Evolutionary conservation across 2,888 invertebrate species (phyloP).

Genomic region (Pyrgus malvae): DNA sequence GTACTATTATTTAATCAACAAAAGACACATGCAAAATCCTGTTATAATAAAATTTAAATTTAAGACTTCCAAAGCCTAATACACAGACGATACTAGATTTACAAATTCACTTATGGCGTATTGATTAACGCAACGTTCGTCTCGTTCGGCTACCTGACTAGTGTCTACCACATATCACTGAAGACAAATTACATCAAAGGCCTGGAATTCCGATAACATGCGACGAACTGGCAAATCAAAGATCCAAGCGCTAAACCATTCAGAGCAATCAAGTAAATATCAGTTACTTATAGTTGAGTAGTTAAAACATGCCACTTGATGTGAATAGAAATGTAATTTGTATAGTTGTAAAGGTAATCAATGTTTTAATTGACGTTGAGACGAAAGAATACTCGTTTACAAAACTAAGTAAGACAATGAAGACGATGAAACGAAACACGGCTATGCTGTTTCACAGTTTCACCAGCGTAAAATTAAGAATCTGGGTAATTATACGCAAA

Average conservation of each 20-base stretch:
- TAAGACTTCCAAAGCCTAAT: neutral
- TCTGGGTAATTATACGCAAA: slow-evolving; percentile 59
- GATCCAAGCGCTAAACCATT: neutral
- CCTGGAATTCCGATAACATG: neutral
- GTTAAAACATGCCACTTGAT: too few relatives aligned
- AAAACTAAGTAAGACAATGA: slow-evolving; percentile 8
- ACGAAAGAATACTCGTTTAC: neutral
- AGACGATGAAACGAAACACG: slow-evolving; percentile 10
- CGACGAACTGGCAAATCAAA: neutral
- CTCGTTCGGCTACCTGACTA: neutral
- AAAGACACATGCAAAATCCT: too few relatives aligned
- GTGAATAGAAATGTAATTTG: neutral
- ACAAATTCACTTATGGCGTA: slow-evolving; percentile 4
- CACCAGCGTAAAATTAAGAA: slow-evolving; percentile 40
- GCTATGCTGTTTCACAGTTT: slow-evolving; percentile 7
- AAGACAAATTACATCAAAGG: neutral
- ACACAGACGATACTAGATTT: neutral
- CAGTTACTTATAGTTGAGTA: too few relatives aligned
- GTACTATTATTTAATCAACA: too few relatives aligned
- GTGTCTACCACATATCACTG: neutral
- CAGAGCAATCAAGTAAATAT: too few relatives aligned
- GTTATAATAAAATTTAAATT: too few relatives aligned
- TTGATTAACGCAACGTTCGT: neutral
- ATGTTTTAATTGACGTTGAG: neutral
- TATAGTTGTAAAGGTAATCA: neutral